Conservation (phyloP, 2,888 invertebrate species). For the Ophion costatus region DNA sequence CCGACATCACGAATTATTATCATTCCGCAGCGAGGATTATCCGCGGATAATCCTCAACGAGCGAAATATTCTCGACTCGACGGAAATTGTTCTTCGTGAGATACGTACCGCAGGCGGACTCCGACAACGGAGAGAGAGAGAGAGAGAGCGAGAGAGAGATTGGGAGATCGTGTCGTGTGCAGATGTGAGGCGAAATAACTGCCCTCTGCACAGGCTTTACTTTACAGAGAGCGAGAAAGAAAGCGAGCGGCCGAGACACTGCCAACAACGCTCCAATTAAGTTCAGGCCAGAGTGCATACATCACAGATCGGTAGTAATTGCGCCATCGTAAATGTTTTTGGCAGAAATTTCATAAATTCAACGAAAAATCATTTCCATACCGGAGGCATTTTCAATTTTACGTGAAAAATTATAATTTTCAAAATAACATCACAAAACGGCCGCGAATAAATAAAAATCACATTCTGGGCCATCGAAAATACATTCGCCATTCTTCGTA, state of each 20-base stretch:
- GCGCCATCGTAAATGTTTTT: no score
- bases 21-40: not conserved
- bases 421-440: no score
- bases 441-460: no score
- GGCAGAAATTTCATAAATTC: no score
- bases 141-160: not conserved
- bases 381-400: no score
- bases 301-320: no score
- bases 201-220: constrained; percentile 4
- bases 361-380: no score
- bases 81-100: constrained; percentile 22
- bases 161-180: constrained; percentile 35
- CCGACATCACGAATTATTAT: not conserved
- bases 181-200: constrained; percentile 36
- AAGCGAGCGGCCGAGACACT: not conserved
- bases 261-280: constrained; percentile 27
- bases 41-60: not conserved
- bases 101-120: not conserved
- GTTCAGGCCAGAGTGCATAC: constrained; percentile 16
- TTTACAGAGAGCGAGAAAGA: constrained; percentile 17
- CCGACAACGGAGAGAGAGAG: no score
- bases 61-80: constrained; percentile 1
- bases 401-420: no score
- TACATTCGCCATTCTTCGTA: no score
- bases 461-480: no score